Percentiles rank a stretch among this genome's conserved stretches.
Evolutionary conservation across 2,888 invertebrate genomes (phyloP).

Genomic region (Cephus pygmeus): DNA sequence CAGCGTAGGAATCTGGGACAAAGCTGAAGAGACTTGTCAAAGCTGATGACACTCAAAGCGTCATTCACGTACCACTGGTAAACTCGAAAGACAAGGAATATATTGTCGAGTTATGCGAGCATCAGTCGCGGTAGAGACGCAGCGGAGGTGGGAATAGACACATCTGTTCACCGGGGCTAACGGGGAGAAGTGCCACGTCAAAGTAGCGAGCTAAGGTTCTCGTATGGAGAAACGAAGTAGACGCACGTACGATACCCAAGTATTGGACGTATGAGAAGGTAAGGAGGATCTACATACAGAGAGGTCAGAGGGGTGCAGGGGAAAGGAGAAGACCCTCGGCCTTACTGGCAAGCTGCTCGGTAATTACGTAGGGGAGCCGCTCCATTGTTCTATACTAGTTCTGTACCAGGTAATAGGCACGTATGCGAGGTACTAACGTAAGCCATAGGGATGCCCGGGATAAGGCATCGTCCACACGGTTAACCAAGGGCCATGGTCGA

Average conservation of each 20-base stretch:
- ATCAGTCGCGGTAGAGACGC: not conserved
- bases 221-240: not conserved
- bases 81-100: not conserved
- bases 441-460: not conserved
- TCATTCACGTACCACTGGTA: not conserved
- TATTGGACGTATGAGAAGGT: not conserved
- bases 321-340: conserved; percentile 38
- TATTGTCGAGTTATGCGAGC: not conserved
- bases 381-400: conserved; percentile 50
- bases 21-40: not conserved
- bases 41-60: not conserved
- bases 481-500: not conserved
- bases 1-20: not conserved
- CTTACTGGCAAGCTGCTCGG: conserved; percentile 41
- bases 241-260: not conserved
- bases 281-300: not conserved
- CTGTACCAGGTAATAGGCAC: conserved; percentile 39
- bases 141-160: not conserved
- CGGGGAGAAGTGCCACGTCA: not conserved
- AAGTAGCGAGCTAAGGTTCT: not conserved
- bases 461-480: not conserved
- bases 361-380: conserved; percentile 52
- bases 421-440: conserved; percentile 13
- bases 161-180: not conserved
- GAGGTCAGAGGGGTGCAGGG: conserved; percentile 6